These are phyloP conservation scores for Sinocyclocheilus anshuiensis DNA, from an alignment of 2,113 vertebrate species.

Conservation along the genomic window DNA sequence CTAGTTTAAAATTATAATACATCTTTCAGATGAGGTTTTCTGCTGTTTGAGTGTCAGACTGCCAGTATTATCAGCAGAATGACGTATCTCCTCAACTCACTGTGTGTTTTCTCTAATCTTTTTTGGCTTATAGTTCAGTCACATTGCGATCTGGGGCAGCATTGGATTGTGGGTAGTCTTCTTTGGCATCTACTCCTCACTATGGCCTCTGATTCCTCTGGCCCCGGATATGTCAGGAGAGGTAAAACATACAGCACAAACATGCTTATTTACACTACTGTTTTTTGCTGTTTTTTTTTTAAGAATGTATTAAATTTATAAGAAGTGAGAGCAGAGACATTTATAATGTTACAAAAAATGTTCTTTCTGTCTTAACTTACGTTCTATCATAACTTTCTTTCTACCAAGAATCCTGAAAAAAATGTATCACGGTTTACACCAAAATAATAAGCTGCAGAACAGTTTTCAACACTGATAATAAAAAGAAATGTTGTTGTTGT, in stretches of 20 bases:
- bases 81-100: not conserved
- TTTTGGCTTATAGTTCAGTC: constrained; percentile 85
- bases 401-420: too few species aligned
- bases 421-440: too few species aligned
- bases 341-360: too few species aligned
- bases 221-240: constrained; percentile 99
- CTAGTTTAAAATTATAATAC: not conserved
- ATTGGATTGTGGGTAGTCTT: constrained; percentile 96
- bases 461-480: too few species aligned
- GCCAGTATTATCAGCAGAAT: not conserved
- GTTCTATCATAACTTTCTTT: too few species aligned
- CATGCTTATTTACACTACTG: too few species aligned
- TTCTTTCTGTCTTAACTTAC: too few species aligned
- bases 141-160: constrained; percentile 98
- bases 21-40: not conserved
- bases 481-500: too few species aligned
- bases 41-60: not conserved
- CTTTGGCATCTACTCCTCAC: constrained; percentile 92
- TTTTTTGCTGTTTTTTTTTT: too few species aligned
- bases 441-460: too few species aligned
- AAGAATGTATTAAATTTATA: too few species aligned
- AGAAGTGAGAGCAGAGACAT: too few species aligned
- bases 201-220: constrained; percentile 93
- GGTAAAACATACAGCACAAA: constrained; percentile 77
- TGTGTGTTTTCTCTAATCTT: not conserved